phyloP scores from a whole-genome alignment of 2,797 vertebrate species.

The Simalia tracyae region DNA sequence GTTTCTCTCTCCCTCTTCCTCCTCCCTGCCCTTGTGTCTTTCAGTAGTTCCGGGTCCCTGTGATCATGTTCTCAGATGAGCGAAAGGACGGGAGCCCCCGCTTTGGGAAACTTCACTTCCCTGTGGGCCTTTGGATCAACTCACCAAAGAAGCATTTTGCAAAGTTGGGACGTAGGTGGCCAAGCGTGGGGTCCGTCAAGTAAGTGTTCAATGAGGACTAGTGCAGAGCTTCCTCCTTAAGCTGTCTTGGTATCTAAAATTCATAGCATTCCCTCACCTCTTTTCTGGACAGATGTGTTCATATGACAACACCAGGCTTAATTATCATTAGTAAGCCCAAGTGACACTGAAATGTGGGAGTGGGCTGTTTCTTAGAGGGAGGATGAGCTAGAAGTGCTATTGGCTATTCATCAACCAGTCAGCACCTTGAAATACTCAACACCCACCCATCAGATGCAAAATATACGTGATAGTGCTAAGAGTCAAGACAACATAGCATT shows the following conservation, averaged over 20 bases:
- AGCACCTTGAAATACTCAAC: not conserved
- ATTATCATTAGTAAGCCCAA: not conserved
- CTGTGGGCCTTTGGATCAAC: slow-evolving; percentile 94
- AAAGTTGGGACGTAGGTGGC: slow-evolving; percentile 90
- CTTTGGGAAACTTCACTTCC: slow-evolving; percentile 91
- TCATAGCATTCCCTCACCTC: not conserved
- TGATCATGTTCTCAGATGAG: slow-evolving; percentile 76
- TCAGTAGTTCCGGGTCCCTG: slow-evolving; percentile 17
- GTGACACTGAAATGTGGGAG: not conserved
- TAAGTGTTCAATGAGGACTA: slow-evolving; percentile 54
- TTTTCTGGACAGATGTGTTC: not conserved
- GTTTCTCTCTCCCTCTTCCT: not conserved
- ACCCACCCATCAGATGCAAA: not conserved
- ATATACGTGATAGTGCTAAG: not conserved
- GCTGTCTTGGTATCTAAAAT: not conserved
- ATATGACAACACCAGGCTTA: not conserved
- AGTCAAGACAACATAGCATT: not conserved
- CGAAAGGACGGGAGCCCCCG: slow-evolving; percentile 92
- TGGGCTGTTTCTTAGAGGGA: not conserved
- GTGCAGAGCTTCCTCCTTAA: not conserved
- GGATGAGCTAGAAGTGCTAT: not conserved
- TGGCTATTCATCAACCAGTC: not conserved
- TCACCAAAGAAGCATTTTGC: slow-evolving; percentile 92
- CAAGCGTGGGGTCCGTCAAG: slow-evolving; percentile 92
- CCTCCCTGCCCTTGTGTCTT: not conserved